Evolutionary conservation across 1,140 invertebrate genomes (phyloP).

Genomic region (Drosophila trapezifrons): DNA sequence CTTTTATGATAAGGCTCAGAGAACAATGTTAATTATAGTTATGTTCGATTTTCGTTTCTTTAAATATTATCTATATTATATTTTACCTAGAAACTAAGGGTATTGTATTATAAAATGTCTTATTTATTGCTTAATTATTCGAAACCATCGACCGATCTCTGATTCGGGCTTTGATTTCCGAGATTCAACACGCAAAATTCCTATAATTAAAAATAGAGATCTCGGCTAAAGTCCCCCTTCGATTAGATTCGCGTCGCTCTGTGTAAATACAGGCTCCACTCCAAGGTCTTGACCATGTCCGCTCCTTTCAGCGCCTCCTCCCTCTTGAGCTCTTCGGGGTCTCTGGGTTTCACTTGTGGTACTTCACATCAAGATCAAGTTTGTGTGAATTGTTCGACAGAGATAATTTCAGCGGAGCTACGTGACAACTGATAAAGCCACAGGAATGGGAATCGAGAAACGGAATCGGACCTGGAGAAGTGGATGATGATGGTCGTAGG

Average conservation of each 20-base stretch:
- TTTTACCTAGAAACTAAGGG: not conserved
- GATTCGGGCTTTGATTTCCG: not conserved
- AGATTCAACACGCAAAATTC: not conserved
- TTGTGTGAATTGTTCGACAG: slow-evolving; percentile 1
- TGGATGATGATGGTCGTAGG: not conserved
- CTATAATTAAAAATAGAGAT: slow-evolving; percentile 12
- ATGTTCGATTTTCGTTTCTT: no score
- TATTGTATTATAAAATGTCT: not conserved
- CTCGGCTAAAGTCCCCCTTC: slow-evolving; percentile 6
- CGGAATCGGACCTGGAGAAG: slow-evolving; percentile 5
- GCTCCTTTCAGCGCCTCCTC: slow-evolving; percentile 3
- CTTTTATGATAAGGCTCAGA: no score
- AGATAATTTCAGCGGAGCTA: slow-evolving; percentile 39
- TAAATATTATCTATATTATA: no score
- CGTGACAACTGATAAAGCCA: slow-evolving; percentile 47
- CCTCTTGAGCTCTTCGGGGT: slow-evolving; percentile 2
- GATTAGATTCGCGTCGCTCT: slow-evolving; percentile 31
- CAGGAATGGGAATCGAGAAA: slow-evolving; percentile 29
- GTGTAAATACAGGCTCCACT: slow-evolving; percentile 35
- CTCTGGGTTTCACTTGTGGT: slow-evolving; percentile 25
- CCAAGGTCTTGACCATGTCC: slow-evolving; percentile 22
- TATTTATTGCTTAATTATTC: not conserved
- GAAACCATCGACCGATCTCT: not conserved
- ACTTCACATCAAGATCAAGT: slow-evolving; percentile 54
- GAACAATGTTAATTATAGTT: not conserved